These are phyloP conservation scores for Myanophis thanlyinensis DNA, from an alignment of 2,113 vertebrate genomes.

Conservation along the genomic window DNA sequence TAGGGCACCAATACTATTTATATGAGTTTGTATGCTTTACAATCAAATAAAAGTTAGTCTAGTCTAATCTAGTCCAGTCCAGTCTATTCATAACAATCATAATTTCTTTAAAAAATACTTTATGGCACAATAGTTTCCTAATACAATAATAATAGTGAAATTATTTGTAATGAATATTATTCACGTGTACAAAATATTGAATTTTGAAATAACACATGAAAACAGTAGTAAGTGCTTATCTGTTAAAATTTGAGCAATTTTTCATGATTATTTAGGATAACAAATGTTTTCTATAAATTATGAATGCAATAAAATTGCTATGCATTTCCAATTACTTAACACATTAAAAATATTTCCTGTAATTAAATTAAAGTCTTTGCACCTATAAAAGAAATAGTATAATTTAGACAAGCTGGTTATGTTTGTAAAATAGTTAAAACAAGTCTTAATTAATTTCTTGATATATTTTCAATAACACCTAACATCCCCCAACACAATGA, in stretches of 20 bases:
- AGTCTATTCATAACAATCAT: not conserved
- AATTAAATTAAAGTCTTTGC: slow-evolving; percentile 8
- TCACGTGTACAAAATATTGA: not conserved
- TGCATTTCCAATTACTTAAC: slow-evolving; percentile 3
- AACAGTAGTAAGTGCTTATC: not conserved
- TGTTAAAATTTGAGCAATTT: not conserved
- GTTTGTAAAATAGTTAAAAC: not conserved
- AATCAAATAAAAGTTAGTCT: not conserved
- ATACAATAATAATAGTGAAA: not conserved
- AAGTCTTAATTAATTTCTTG: not conserved
- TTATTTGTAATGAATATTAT: not conserved
- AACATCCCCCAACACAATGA: not conserved
- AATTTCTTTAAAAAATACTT: not conserved
- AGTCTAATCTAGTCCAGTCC: too few relatives aligned
- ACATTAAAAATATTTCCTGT: slow-evolving; percentile 17
- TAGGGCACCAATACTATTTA: not conserved
- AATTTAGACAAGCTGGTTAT: not conserved
- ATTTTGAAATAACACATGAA: not conserved
- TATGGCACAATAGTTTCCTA: not conserved
- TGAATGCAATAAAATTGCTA: not conserved
- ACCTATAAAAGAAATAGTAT: not conserved
- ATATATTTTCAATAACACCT: not conserved
- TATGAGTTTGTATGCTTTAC: not conserved
- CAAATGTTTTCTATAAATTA: not conserved
- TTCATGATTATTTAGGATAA: not conserved